A percentile compares a stretch with the other conserved stretches of the same genome.
Evolutionary conservation across 2,888 invertebrate species (phyloP).

Genomic region (Pheosia tremula): DNA sequence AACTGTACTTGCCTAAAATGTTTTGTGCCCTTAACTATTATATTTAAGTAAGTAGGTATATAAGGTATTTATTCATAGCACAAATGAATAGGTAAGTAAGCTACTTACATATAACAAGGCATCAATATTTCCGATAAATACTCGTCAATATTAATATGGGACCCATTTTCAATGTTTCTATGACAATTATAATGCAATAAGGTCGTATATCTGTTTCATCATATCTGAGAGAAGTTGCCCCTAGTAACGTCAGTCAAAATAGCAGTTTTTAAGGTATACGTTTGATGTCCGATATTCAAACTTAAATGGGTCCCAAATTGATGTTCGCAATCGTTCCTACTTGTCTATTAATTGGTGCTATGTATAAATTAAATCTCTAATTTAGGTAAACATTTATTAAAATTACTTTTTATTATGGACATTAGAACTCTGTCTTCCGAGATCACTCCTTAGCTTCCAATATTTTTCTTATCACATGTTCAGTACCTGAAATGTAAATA

Average conservation of each 20-base stretch:
- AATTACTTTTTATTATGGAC: conserved; percentile 43
- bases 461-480: conserved; percentile 60
- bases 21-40: neutral
- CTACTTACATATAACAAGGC: neutral
- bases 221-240: no score
- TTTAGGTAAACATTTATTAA: conserved; percentile 29
- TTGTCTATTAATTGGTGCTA: conserved; percentile 13
- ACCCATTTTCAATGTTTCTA: no score
- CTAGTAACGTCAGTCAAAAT: no score
- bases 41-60: neutral
- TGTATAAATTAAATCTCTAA: conserved; percentile 13
- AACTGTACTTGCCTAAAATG: neutral
- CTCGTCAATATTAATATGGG: no score
- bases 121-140: no score
- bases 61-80: conserved; percentile 1
- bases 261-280: no score
- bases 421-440: conserved; percentile 65
- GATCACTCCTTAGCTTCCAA: conserved; percentile 78
- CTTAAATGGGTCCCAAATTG: no score
- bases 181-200: no score
- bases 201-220: no score
- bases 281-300: no score
- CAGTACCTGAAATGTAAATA: conserved; percentile 55
- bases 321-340: no score
- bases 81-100: neutral